phyloP scores from a whole-genome alignment of 2,797 vertebrate species.

The Mastacembelus armatus region DNA sequence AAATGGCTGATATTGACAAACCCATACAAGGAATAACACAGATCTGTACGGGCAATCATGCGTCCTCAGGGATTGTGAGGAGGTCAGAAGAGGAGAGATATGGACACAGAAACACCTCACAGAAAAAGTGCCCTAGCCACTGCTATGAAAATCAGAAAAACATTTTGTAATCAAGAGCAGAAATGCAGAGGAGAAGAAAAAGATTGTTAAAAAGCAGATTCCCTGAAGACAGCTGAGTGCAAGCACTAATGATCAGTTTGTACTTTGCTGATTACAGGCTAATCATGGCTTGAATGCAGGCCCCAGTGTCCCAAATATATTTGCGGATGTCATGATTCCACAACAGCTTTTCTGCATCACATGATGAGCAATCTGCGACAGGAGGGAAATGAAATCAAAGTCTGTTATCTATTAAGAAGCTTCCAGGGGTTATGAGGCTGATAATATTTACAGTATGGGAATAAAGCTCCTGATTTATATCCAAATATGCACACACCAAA shows the following conservation, averaged over 20 bases:
- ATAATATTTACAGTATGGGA: constrained; percentile 86
- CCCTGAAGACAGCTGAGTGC: constrained; percentile 84
- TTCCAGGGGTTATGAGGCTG: constrained; percentile 76
- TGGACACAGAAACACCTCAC: constrained; percentile 49
- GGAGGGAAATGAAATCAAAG: constrained; percentile 74
- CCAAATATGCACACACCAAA: constrained; percentile 37
- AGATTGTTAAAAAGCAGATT: constrained; percentile 41
- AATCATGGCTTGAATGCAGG: constrained; percentile 90
- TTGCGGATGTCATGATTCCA: constrained; percentile 65
- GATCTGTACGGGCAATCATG: constrained; percentile 78
- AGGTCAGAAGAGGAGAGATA: constrained; percentile 67
- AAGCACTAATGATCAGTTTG: constrained; percentile 94
- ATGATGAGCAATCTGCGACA: constrained; percentile 79
- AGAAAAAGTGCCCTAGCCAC: constrained; percentile 56
- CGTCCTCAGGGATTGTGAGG: constrained; percentile 87
- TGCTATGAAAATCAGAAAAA: constrained; percentile 83
- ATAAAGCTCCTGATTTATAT: constrained; percentile 72
- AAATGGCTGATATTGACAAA: constrained; percentile 13
- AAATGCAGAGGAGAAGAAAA: constrained; percentile 40
- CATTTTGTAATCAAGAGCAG: constrained; percentile 87
- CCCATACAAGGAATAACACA: constrained; percentile 15
- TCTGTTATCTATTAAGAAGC: constrained; percentile 79
- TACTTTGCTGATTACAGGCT: constrained; percentile 93
- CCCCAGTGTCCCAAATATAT: constrained; percentile 82
- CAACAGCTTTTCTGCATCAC: constrained; percentile 63